Evolutionary conservation across 2,888 invertebrate species (phyloP), one percentile per base, ranked within the genome.

Genomic region (Lochmaea crataegi): DNA sequence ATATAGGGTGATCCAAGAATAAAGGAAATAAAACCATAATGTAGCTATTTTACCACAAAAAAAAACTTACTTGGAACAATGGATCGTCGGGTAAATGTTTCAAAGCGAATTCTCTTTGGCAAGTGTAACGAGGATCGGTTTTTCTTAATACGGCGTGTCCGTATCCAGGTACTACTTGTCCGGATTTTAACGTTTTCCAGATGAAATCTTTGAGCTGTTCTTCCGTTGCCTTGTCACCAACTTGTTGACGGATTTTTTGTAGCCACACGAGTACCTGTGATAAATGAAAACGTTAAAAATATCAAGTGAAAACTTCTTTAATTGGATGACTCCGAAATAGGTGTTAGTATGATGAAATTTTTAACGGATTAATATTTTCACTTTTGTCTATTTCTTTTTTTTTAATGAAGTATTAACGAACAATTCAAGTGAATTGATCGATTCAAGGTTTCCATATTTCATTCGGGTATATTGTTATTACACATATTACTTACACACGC

Each of bases 91-190:
- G 97, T 84, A 98, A 88, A 87, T 97, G 96, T 87, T 97, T 96
- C 83, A 95, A 89, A 22, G 97, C 97, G 87, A 98, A 98, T 86
- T 97, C 97, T 80, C 97, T 91, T 88, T 98, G 98, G 88, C 96
- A 96, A 11, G 93, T 94, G 88, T 97, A 98, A 84, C 90, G 94
- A 80, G 90, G 98, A 87, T 98, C 98, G 77, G 98, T 98, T 88
- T 97, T 97, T 82, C 98, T 92, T 78, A 98, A 91, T 1, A 98
- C 98, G 80, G 98, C 98, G 86, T 98, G 98, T 45, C 98, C 98
- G 85, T 97, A 98, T 64, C 98, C 98, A 67, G 98, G 98, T 58
- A 98, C 95, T n/a, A 98, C 98, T 87, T 96, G 96, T 77, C 97
- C 97, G 75, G 94, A 93, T 89, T 97, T 97, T 71, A 98, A 90